Conservation (phyloP, 1,140 invertebrate species). For the Maniola jurtina region DNA sequence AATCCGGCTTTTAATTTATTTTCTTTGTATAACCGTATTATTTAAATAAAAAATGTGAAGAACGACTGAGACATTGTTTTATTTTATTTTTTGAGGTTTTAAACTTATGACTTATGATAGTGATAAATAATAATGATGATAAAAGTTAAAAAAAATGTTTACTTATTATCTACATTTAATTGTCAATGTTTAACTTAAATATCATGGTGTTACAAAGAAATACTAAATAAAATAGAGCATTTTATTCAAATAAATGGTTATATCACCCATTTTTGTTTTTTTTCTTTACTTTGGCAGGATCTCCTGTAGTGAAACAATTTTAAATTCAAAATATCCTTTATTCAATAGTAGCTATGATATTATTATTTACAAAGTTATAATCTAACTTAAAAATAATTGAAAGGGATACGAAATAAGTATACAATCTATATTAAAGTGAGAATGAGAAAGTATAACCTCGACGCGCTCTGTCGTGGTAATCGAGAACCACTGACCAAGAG, state of each 20-base stretch:
- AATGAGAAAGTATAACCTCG: no score
- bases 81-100: constrained; percentile 67
- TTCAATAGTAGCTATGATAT: neutral
- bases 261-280: constrained; percentile 62
- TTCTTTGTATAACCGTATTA: constrained; percentile 77
- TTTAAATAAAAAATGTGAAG: constrained; percentile 72
- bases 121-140: constrained; percentile 32
- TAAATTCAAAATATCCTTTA: neutral
- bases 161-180: constrained; percentile 62
- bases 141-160: constrained; percentile 50
- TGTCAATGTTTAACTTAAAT: constrained; percentile 68
- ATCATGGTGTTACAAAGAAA: constrained; percentile 76
- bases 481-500: no score
- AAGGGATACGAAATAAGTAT: no score
- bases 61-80: constrained; percentile 75
- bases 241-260: constrained; percentile 77
- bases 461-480: no score
- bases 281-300: constrained; percentile 40
- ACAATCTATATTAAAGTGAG: no score
- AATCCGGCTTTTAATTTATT: constrained; percentile 77
- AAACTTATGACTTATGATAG: constrained; percentile 44
- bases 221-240: constrained; percentile 72
- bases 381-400: neutral
- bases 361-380: neutral
- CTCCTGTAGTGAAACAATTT: neutral